Percentiles rank a stretch among this genome's conserved stretches.
Conservation (phyloP, 2,888 invertebrate genomes). For the Phyto melanocephala region DNA sequence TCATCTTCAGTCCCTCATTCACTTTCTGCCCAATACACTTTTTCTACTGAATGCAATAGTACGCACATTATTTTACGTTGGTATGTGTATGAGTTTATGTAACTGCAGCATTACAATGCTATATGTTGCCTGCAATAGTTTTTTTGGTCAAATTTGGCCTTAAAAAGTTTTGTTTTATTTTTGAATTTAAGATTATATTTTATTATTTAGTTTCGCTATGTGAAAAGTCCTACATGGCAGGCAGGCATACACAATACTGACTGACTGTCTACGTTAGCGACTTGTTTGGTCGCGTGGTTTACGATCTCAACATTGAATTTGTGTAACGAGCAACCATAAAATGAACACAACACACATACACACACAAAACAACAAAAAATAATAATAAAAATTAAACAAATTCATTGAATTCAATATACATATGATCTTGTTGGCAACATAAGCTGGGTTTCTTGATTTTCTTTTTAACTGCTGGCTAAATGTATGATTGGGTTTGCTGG, state of each 20-base stretch:
- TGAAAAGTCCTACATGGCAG: neutral
- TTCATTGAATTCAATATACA: constrained; percentile 43
- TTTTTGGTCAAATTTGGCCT: constrained; percentile 43
- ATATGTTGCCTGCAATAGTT: neutral
- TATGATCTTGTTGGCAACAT: constrained; percentile 18
- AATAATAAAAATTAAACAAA: constrained; percentile 31
- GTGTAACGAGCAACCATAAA: constrained; percentile 72
- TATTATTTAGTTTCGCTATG: neutral
- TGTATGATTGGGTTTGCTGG: neutral
- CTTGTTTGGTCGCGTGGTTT: constrained; percentile 74
- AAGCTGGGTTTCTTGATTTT: constrained; percentile 1
- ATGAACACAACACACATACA: constrained; percentile 17
- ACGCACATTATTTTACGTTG: neutral
- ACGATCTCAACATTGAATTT: constrained; percentile 75
- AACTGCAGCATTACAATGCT: constrained; percentile 21
- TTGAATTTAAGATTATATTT: constrained; percentile 33
- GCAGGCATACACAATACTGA: neutral
- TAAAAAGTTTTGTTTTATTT: constrained; percentile 42
- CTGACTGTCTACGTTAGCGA: constrained; percentile 58
- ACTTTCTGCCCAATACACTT: neutral
- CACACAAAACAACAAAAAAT: neutral
- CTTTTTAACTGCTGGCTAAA: too few species aligned
- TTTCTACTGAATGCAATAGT: neutral
- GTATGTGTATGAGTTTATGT: constrained; percentile 17
- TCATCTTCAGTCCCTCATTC: neutral